Conservation (phyloP, 2,888 invertebrate genomes). For the Micoletzkya japonica region DNA sequence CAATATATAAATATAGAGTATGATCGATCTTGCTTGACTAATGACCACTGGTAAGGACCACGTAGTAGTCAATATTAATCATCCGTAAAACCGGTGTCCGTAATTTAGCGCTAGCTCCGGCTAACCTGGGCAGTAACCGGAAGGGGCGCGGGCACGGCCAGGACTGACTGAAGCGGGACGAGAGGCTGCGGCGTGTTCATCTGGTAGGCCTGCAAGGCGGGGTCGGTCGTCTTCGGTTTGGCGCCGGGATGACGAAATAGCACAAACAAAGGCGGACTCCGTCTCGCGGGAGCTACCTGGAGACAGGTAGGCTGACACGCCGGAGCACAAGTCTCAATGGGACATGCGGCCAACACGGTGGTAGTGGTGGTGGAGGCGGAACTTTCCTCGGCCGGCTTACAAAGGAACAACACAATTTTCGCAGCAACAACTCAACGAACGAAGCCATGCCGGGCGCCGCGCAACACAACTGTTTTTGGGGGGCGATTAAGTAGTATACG, state of each 20-base stretch:
- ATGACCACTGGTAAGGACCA: not conserved
- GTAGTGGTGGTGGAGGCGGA: slow-evolving; percentile 4
- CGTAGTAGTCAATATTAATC: not conserved
- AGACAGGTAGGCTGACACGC: slow-evolving; percentile 13
- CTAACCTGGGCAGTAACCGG: slow-evolving; percentile 7
- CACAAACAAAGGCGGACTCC: not conserved
- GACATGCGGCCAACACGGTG: not conserved
- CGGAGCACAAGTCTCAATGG: slow-evolving; percentile 13
- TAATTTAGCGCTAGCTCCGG: no score
- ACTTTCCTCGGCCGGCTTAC: no score
- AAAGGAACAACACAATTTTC: no score
- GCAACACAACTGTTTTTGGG: no score
- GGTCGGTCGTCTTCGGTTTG: not conserved
- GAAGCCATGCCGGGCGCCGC: no score
- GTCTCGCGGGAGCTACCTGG: slow-evolving; percentile 4
- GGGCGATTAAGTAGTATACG: no score
- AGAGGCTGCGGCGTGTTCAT: slow-evolving; percentile 10
- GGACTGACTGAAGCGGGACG: no score
- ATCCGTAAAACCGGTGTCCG: not conserved
- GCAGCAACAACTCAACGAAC: no score
- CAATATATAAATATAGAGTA: not conserved
- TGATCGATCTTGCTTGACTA: not conserved
- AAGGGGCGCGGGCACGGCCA: slow-evolving; percentile 4
- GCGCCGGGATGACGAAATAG: not conserved
- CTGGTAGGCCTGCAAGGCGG: slow-evolving; percentile 5